phyloP scores from a whole-genome alignment of 2,888 invertebrate genomes.

The Drosophila cyrtoloma region DNA sequence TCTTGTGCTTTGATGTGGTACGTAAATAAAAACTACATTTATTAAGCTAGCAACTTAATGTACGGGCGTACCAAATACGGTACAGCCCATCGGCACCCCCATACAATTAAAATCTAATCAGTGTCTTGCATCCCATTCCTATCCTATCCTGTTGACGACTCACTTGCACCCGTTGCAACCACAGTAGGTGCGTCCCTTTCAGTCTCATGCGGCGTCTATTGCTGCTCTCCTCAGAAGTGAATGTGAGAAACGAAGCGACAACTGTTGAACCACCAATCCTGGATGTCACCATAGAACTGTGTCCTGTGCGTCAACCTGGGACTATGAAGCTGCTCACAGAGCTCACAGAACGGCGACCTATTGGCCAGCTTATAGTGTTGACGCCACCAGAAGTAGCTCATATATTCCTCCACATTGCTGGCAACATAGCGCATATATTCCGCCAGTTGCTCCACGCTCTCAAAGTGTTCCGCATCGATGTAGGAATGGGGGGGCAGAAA shows the following conservation, averaged over 20 bases:
- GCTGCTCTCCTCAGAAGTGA: slow-evolving; percentile 49
- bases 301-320: slow-evolving; percentile 58
- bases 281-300: slow-evolving; percentile 79
- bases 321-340: slow-evolving; percentile 81
- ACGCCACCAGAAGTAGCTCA: slow-evolving; percentile 89
- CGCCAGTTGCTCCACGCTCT: slow-evolving; percentile 87
- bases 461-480: slow-evolving; percentile 89
- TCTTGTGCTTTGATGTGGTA: neutral
- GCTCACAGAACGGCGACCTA: slow-evolving; percentile 78
- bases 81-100: neutral
- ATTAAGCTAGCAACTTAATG: neutral
- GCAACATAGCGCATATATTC: slow-evolving; percentile 85
- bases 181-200: slow-evolving; percentile 30
- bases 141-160: neutral
- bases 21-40: neutral
- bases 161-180: slow-evolving; percentile 6
- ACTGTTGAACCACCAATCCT: slow-evolving; percentile 83
- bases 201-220: slow-evolving; percentile 24
- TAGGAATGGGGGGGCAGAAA: slow-evolving; percentile 88
- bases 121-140: neutral
- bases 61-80: neutral
- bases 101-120: slow-evolving; percentile 9
- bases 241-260: slow-evolving; percentile 79
- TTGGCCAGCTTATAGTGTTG: slow-evolving; percentile 85
- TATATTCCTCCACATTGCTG: slow-evolving; percentile 87